Conservation (phyloP, 2,888 invertebrate species). For the Agriopis leucophaearia region DNA sequence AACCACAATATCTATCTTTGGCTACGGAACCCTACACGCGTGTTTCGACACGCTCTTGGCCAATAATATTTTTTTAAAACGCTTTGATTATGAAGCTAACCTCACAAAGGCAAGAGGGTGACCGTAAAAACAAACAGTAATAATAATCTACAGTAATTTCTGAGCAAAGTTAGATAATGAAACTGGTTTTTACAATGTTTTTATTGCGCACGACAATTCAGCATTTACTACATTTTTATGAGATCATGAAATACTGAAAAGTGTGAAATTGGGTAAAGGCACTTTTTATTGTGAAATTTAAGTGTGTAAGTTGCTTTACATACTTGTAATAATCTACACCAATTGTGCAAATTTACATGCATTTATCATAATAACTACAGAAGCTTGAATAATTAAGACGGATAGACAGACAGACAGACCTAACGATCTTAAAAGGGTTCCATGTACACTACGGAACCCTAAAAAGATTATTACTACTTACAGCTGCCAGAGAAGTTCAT, state of each 20-base stretch:
- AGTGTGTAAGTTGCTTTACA: neutral
- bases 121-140: conserved; percentile 1
- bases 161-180: conserved; percentile 14
- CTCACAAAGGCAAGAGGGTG: neutral
- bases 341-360: neutral
- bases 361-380: no score
- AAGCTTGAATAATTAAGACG: no score
- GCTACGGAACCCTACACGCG: neutral
- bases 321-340: neutral
- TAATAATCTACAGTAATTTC: conserved; percentile 3
- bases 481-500: conserved; percentile 98
- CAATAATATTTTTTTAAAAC: no score
- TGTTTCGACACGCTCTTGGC: neutral
- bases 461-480: conserved; percentile 84
- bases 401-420: no score
- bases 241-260: conserved; percentile 17
- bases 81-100: neutral
- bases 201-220: conserved; percentile 19
- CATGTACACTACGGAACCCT: no score
- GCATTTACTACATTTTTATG: conserved; percentile 22
- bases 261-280: conserved; percentile 6
- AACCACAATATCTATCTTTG: no score
- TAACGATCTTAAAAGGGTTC: no score
- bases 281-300: conserved; percentile 8
- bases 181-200: conserved; percentile 19